These are phyloP conservation scores for Bettongia penicillata DNA, from an alignment of 2,113 vertebrate species.

Conservation along the genomic window DNA sequence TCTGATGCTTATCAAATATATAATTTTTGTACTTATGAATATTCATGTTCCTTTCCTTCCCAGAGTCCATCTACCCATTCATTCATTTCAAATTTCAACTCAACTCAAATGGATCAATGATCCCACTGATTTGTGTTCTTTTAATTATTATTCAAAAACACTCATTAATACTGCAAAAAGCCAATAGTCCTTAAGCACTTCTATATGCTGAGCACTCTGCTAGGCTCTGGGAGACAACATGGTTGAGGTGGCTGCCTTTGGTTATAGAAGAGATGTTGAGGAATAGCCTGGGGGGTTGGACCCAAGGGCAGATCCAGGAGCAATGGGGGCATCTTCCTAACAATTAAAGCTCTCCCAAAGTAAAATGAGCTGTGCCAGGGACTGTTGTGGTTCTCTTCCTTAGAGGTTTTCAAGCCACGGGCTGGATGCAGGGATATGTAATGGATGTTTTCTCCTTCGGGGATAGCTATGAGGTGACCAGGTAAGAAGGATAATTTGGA, in stretches of 20 bases:
- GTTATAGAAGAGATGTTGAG: neutral
- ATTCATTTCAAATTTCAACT: neutral
- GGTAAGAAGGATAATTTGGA: neutral
- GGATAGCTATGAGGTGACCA: neutral
- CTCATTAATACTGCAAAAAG: neutral
- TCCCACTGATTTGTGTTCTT: neutral
- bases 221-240: neutral
- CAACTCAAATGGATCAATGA: neutral
- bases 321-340: neutral
- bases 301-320: neutral
- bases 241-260: neutral
- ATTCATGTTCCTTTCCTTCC: neutral
- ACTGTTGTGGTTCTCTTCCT: neutral
- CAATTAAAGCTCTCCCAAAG: neutral
- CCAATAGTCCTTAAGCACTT: neutral
- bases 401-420: neutral
- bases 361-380: neutral
- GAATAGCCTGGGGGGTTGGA: neutral
- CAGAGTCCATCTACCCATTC: neutral
- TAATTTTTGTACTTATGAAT: neutral
- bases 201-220: neutral
- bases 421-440: neutral
- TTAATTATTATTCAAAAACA: neutral
- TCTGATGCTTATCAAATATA: neutral
- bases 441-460: neutral